Conservation (phyloP, 35 echinoderm and acorn worm species). For the Stichopus chloronotus region DNA sequence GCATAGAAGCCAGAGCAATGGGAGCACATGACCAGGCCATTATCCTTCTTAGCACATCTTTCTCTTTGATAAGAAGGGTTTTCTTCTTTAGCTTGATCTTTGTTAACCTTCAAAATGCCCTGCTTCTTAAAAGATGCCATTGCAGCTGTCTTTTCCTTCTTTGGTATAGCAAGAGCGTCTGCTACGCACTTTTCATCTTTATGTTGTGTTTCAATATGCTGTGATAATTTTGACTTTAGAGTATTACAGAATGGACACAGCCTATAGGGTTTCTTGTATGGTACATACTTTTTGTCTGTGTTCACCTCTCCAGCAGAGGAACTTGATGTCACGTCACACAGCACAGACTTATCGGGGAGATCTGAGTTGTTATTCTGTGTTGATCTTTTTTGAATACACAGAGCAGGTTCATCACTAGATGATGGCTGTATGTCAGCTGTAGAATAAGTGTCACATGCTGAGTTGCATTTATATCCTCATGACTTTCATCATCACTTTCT, state of each 20-base stretch:
- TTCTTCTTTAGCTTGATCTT: background rate
- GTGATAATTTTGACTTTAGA: conserved; percentile 42
- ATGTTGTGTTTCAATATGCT: conserved; percentile 52
- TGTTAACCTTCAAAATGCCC: conserved; percentile 63
- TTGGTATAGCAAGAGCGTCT: conserved; percentile 28
- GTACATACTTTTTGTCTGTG: background rate
- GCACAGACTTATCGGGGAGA: no score
- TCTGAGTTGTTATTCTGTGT: no score
- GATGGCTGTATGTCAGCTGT: no score
- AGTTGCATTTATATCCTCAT: no score
- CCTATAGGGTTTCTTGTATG: conserved; percentile 20
- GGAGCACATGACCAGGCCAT: conserved; percentile 42
- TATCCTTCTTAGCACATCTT: background rate
- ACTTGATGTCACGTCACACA: no score
- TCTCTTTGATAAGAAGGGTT: conserved; percentile 7
- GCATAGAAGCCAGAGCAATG: conserved; percentile 50
- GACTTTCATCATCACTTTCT: no score
- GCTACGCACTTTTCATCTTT: background rate
- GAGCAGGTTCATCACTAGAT: no score
- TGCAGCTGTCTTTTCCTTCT: background rate
- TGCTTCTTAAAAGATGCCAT: conserved; percentile 45
- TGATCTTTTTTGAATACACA: no score
- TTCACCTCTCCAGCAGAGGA: no score
- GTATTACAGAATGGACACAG: conserved; percentile 43
- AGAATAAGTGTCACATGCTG: no score